Conservation (phyloP, 1,140 invertebrate species). For the Hyles vespertilio region DNA sequence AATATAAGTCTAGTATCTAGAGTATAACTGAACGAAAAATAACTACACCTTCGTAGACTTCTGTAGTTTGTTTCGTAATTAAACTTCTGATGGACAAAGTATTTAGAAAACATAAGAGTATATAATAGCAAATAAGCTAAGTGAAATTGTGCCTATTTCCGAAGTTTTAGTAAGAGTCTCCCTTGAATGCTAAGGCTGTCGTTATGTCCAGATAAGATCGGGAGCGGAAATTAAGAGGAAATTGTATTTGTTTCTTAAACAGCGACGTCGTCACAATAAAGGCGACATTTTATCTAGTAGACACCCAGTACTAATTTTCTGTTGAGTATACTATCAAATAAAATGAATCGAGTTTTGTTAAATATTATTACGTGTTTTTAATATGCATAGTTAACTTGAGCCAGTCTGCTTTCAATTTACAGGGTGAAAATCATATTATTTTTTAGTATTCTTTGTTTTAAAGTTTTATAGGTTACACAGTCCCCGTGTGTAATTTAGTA, state of each 20-base stretch:
- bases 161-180: constrained; percentile 46
- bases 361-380: no score
- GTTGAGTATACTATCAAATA: no score
- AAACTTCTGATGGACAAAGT: not conserved
- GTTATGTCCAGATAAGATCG: constrained; percentile 65
- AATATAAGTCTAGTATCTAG: no score
- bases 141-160: constrained; percentile 35
- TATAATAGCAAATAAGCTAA: constrained; percentile 8
- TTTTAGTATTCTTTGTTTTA: no score
- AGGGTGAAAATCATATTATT: no score
- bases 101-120: constrained; percentile 1
- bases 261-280: constrained; percentile 56
- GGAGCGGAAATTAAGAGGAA: constrained; percentile 67
- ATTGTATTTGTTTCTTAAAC: constrained; percentile 72
- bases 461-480: no score
- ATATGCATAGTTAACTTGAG: no score
- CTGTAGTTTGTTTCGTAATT: not conserved
- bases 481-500: no score
- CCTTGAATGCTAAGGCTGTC: constrained; percentile 55
- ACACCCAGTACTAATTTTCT: not conserved
- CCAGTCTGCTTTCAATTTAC: no score
- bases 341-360: no score
- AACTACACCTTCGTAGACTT: not conserved
- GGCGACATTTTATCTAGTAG: constrained; percentile 23
- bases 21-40: no score